phyloP scores from a whole-genome alignment of 64 coral and sea anemone species.

The Porites lutea region DNA sequence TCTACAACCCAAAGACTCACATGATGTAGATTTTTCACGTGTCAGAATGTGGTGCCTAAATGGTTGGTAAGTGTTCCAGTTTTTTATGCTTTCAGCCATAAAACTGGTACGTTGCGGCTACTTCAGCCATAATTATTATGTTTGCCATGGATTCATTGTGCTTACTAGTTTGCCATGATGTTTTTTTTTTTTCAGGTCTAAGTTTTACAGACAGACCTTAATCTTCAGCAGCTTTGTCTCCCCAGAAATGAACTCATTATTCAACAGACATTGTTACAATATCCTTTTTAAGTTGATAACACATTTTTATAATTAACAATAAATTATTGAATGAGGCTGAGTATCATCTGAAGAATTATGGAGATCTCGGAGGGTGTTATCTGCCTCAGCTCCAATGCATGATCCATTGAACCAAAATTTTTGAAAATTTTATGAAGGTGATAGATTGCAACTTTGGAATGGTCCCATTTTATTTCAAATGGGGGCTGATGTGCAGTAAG shows the following conservation, averaged over 20 bases:
- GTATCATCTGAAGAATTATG: no score
- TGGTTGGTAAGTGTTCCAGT: constrained; percentile 74
- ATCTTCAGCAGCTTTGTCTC: constrained; percentile 88
- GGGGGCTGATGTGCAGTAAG: no score
- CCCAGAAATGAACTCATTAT: constrained; percentile 91
- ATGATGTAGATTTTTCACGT: constrained; percentile 97
- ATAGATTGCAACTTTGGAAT: no score
- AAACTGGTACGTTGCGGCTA: not conserved
- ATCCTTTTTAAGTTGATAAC: constrained; percentile 72
- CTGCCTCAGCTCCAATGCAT: no score
- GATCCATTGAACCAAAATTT: no score
- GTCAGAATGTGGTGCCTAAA: constrained; percentile 97
- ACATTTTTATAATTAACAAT: no score
- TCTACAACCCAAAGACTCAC: constrained; percentile 87
- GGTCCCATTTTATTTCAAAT: no score
- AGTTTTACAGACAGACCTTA: constrained; percentile 93
- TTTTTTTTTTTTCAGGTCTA: constrained; percentile 75
- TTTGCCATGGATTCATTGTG: not conserved
- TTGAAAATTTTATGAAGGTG: no score
- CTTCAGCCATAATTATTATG: not conserved
- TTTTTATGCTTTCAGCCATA: not conserved
- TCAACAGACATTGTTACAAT: constrained; percentile 90
- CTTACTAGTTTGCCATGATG: not conserved
- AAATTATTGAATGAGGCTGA: no score
- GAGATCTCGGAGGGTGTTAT: no score